phyloP scores from a whole-genome alignment of 2,113 vertebrate genomes.

The Ammodytes dubius region DNA sequence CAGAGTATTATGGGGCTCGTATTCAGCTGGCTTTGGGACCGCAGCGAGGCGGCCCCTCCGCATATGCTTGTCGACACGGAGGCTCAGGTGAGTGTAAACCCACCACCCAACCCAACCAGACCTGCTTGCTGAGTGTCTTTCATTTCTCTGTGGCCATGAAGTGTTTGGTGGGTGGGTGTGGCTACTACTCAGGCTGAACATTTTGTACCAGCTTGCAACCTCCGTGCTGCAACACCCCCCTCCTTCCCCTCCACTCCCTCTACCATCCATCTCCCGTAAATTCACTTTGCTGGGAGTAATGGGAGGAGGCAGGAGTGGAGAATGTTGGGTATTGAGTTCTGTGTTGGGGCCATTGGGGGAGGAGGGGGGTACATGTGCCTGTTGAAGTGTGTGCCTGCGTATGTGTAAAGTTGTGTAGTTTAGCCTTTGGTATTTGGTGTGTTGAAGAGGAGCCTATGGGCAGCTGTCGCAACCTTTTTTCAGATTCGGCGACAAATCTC shows the following conservation, averaged over 20 bases:
- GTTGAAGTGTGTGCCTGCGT: not conserved
- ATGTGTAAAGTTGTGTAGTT: not conserved
- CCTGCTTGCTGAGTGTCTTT: conserved; percentile 13
- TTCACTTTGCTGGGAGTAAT: conserved; percentile 11
- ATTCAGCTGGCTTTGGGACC: conserved; percentile 61
- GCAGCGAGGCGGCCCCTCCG: conserved; percentile 11
- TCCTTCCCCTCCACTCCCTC: conserved; percentile 17
- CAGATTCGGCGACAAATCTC: conserved; percentile 13
- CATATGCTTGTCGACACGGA: conserved; percentile 29
- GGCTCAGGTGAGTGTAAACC: conserved; percentile 59
- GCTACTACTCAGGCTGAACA: conserved; percentile 53
- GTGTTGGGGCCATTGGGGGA: not conserved
- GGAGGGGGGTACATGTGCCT: not conserved
- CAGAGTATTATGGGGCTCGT: conserved; percentile 55
- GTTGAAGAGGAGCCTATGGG: conserved; percentile 27
- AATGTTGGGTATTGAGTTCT: conserved; percentile 15
- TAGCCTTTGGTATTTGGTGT: conserved; percentile 25
- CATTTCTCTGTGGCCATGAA: conserved; percentile 30
- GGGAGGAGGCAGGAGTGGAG: not conserved
- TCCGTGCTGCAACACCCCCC: not conserved
- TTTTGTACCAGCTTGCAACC: conserved; percentile 56
- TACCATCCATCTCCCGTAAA: conserved; percentile 30
- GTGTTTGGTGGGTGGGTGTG: conserved; percentile 32
- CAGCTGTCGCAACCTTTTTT: conserved; percentile 39
- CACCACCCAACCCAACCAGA: conserved; percentile 11